Evolutionary conservation across 2,888 invertebrate species (phyloP), one percentile per base, ranked within the genome.

Genomic region (Priocnemis perturbator): DNA sequence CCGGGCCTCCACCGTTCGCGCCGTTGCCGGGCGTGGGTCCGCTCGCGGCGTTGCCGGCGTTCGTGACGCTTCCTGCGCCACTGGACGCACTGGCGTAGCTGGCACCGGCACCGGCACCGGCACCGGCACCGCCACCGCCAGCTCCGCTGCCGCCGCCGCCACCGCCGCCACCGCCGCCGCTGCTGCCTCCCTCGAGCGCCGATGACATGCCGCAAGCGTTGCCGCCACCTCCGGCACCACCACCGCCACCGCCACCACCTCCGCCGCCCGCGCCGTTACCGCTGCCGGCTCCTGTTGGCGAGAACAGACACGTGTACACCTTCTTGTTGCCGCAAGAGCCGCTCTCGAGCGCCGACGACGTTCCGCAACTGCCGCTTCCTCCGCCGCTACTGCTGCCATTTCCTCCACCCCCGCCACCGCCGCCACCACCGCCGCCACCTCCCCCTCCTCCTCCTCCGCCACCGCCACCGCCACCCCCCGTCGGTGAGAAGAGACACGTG

Each of bases 261-360:
- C 75, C 73, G 15, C 81, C 82, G 61, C 80, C 78, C 26, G 71
- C 79, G 14, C 77, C 80, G 37, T 71, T 69, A 70, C 80, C 78
- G 71, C 73, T 75, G 61, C 82, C 79, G 74, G 81, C 80, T 73
- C 87, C 85, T 82, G 87, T 86, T 77, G 87, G 87, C 79, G 88
- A 87, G 83, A 87, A 88, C 53, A 94, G 93, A 89, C 94, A 94
- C 77, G 93, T 93, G 90, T 93, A 93, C 81, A 93, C 93, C 89
- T 95, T 95, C 89, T 94, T 94, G 90, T 93, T 94, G 90, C 93
- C 93, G 75, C 94, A 94, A 73, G 94, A 86, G 17, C 86, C 86
- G 70, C 71, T 74, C 67, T 75, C 81, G 60, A 74, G 76, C 37
- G 69, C 67, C 67, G 78, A 76, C 45, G 78, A 76, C 58, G 74